phyloP scores from a whole-genome alignment of 2,888 invertebrate genomes.

The Nycteola revayana region DNA sequence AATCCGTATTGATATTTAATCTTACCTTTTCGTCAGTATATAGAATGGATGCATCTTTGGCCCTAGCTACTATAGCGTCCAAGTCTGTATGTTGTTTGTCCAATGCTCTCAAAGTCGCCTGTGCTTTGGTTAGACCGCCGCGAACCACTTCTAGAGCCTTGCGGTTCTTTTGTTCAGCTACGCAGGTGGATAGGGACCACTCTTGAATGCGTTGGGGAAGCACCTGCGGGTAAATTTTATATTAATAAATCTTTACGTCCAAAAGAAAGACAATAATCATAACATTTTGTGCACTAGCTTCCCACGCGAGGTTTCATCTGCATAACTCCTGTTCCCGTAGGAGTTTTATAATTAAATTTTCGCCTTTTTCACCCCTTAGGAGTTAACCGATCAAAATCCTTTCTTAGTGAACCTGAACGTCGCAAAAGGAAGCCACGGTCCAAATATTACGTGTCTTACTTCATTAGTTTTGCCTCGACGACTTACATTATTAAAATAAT shows the following conservation, averaged over 20 bases:
- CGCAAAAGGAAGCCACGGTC: too few species aligned
- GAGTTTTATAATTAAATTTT: too few species aligned
- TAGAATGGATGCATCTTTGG: constrained; percentile 85
- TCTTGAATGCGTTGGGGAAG: constrained; percentile 95
- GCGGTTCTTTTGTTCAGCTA: constrained; percentile 92
- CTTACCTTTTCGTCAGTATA: constrained; percentile 78
- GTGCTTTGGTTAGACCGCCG: constrained; percentile 89
- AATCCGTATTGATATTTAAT: too few species aligned
- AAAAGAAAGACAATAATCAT: too few species aligned
- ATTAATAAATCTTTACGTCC: too few species aligned
- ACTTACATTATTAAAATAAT: too few species aligned
- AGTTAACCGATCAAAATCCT: background rate
- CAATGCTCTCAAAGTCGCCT: constrained; percentile 89
- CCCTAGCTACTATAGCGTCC: constrained; percentile 90
- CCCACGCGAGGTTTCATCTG: too few species aligned
- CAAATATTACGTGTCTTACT: too few species aligned
- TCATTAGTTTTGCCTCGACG: background rate
- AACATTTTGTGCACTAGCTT: too few species aligned
- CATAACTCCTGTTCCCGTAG: too few species aligned
- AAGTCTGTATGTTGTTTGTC: constrained; percentile 90
- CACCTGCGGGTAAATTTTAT: constrained; percentile 80
- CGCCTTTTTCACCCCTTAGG: too few species aligned
- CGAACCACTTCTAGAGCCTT: constrained; percentile 87
- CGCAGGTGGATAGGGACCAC: constrained; percentile 93
- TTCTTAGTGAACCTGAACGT: too few species aligned